These are phyloP conservation scores for Mirza zaza DNA, from an alignment of 2,113 vertebrate species.

Conservation along the genomic window DNA sequence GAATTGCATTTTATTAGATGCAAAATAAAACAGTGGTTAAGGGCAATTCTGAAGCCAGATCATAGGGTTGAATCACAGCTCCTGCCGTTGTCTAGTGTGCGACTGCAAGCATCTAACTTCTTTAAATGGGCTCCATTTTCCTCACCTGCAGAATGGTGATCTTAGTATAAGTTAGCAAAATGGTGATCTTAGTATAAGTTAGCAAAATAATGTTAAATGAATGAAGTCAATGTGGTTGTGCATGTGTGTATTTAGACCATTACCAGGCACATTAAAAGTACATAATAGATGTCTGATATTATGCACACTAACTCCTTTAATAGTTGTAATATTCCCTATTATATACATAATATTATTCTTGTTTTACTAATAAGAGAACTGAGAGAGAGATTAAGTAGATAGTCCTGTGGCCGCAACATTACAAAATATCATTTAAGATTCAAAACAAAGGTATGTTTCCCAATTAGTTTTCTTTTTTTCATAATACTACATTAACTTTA, in stretches of 20 bases:
- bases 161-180: background rate
- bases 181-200: background rate
- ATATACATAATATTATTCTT: background rate
- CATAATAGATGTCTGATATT: background rate
- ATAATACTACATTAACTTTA: background rate
- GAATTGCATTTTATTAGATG: background rate
- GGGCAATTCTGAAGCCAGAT: background rate
- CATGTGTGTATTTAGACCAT: background rate
- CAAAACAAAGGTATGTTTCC: background rate
- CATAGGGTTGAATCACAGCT: background rate
- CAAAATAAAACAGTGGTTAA: background rate
- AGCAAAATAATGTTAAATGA: background rate
- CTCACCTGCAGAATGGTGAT: background rate
- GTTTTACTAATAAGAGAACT: background rate
- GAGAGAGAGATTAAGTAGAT: background rate
- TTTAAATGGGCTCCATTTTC: background rate
- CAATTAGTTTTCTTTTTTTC: background rate
- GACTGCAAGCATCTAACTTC: background rate
- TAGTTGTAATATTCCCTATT: background rate
- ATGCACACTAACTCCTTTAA: background rate
- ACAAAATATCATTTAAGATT: background rate
- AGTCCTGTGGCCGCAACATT: background rate
- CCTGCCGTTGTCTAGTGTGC: background rate
- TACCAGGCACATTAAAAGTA: background rate
- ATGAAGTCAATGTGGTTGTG: background rate